These are phyloP conservation scores for Oncorhynchus clarkii DNA, from an alignment of 2,113 vertebrate genomes.

Conservation along the genomic window DNA sequence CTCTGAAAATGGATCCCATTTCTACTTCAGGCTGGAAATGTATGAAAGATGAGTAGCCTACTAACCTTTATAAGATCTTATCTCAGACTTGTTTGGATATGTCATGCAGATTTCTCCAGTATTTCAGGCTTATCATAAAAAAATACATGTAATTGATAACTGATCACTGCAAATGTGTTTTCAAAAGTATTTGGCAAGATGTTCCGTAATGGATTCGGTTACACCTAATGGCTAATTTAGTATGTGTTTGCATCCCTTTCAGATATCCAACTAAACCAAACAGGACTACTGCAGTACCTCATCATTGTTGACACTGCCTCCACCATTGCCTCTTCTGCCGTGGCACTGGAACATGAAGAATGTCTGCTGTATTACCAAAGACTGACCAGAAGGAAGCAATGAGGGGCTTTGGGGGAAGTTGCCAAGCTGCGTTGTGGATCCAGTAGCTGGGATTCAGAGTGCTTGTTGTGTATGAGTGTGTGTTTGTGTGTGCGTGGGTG, in stretches of 20 bases:
- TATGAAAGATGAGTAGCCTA: neutral
- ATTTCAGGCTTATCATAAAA: neutral
- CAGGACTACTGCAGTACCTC: conserved; percentile 3
- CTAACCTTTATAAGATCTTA: too few species aligned
- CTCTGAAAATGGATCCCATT: conserved; percentile 38
- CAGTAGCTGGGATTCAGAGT: conserved; percentile 64
- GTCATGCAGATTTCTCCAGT: neutral
- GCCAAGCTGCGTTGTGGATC: conserved; percentile 68
- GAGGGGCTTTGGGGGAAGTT: conserved; percentile 65
- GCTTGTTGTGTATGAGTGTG: conserved; percentile 53
- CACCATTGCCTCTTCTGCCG: conserved; percentile 26
- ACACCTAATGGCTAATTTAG: conserved; percentile 17
- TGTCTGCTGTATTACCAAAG: conserved; percentile 52
- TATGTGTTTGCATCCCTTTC: conserved; percentile 42
- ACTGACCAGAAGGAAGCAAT: conserved; percentile 69
- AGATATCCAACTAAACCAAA: conserved; percentile 48
- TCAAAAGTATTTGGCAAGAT: too few species aligned
- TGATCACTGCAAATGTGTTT: too few species aligned
- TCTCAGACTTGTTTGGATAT: neutral
- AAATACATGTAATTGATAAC: too few species aligned
- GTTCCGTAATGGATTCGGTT: neutral
- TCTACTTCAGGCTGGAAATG: conserved; percentile 42
- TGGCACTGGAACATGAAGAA: conserved; percentile 64
- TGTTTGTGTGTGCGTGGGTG: conserved; percentile 53
- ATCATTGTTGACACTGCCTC: neutral